phyloP scores from a whole-genome alignment of 2,888 invertebrate species.

The Netelia virgata region DNA sequence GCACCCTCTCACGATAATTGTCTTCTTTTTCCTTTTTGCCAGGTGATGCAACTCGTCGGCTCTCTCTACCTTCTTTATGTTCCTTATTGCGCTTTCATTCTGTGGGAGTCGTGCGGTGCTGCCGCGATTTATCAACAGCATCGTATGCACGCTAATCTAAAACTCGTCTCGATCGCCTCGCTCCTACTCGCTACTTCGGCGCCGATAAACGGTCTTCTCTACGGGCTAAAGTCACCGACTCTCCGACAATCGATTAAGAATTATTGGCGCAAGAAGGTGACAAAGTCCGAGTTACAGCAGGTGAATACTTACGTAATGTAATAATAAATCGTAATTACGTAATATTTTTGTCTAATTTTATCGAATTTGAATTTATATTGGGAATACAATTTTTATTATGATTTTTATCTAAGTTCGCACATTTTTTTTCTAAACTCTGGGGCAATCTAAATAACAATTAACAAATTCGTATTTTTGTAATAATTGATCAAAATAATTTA shows the following conservation, averaged over 20 bases:
- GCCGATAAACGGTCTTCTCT: conserved; percentile 91
- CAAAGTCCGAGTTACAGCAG: conserved; percentile 92
- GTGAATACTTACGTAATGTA: conserved; percentile 72
- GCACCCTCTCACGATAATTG: too few species aligned
- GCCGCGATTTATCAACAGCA: conserved; percentile 72
- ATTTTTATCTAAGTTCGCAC: too few species aligned
- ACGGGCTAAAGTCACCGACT: conserved; percentile 91
- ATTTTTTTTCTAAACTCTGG: too few species aligned
- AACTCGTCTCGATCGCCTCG: conserved; percentile 87
- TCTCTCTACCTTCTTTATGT: conserved; percentile 90
- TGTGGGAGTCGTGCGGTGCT: conserved; percentile 88
- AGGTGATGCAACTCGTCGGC: conserved; percentile 90
- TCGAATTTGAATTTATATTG: too few species aligned
- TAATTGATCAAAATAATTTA: too few species aligned
- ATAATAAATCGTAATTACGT: not conserved
- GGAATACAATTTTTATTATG: too few species aligned
- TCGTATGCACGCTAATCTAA: conserved; percentile 81
- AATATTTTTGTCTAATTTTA: too few species aligned
- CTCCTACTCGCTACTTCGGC: conserved; percentile 90
- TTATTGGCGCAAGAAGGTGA: conserved; percentile 92
- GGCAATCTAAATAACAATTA: too few species aligned
- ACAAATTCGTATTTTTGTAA: too few species aligned
- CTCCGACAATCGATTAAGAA: conserved; percentile 91
- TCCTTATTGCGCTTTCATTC: conserved; percentile 90
- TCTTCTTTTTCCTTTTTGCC: conserved; percentile 4